These are phyloP conservation scores for Acanthiza pusilla DNA, from an alignment of 2,797 vertebrate genomes.

Conservation along the genomic window DNA sequence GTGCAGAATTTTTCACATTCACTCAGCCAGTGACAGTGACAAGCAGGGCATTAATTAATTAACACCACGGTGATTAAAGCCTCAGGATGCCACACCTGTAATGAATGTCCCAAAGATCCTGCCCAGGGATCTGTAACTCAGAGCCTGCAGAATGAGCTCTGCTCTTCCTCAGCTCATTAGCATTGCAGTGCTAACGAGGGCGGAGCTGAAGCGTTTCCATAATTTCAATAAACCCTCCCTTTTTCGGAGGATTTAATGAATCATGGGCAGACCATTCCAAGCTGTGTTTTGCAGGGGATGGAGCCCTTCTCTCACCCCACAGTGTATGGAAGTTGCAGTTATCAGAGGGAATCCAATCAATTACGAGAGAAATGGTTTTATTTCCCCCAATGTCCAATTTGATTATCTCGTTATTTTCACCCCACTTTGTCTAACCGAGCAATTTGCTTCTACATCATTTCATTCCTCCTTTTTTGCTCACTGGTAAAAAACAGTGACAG, in stretches of 20 bases:
- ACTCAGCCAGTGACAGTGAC: conserved; percentile 1
- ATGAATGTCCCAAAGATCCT: conserved; percentile 7
- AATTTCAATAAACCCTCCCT: conserved; percentile 4
- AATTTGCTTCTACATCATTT: conserved; percentile 1
- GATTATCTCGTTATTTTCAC: conserved; percentile 12
- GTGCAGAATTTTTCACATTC: conserved; percentile 10
- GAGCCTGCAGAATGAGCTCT: conserved; percentile 18
- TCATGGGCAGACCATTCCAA: conserved; percentile 16
- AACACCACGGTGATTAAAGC: conserved; percentile 40
- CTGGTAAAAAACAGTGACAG: neutral
- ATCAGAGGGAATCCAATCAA: neutral
- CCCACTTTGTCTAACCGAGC: neutral
- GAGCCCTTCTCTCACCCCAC: neutral
- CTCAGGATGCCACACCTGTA: neutral
- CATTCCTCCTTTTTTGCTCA: neutral
- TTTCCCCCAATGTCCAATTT: conserved; percentile 16
- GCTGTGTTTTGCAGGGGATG: neutral
- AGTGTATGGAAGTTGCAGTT: neutral
- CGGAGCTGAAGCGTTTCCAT: conserved; percentile 8
- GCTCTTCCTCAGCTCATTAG: neutral
- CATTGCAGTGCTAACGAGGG: neutral
- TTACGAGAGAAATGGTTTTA: conserved; percentile 1
- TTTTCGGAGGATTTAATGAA: conserved; percentile 31
- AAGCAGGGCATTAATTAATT: conserved; percentile 65
- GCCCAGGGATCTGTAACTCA: conserved; percentile 40